A percentile compares a stretch with the other conserved stretches of the same genome.
Conservation (phyloP, 2,113 vertebrate genomes). For the Heterochromis multidens region DNA sequence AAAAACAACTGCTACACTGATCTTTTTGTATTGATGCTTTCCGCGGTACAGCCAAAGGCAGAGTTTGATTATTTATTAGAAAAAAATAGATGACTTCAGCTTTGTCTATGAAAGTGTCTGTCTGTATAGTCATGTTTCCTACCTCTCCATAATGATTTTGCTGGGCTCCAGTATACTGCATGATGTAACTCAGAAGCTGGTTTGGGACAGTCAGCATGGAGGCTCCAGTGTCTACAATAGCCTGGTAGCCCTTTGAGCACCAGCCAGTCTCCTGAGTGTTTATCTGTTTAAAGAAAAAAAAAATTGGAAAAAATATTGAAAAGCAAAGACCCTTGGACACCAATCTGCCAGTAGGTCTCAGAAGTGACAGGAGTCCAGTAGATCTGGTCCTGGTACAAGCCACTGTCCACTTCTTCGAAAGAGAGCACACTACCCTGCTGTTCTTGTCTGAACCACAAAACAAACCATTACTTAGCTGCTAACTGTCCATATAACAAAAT, state of each 20-base stretch:
- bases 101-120: neutral
- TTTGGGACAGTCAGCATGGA: slow-evolving; percentile 62
- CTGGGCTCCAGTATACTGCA: slow-evolving; percentile 68
- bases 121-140: neutral
- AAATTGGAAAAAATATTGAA: neutral
- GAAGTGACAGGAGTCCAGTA: slow-evolving; percentile 62
- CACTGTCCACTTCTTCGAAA: slow-evolving; percentile 51
- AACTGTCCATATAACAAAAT: neutral
- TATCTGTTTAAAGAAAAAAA: neutral
- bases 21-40: too few relatives aligned
- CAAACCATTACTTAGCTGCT: neutral
- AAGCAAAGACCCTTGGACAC: slow-evolving; percentile 47
- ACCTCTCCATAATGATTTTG: slow-evolving; percentile 57
- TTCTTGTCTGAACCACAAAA: slow-evolving; percentile 1
- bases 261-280: slow-evolving; percentile 44
- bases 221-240: slow-evolving; percentile 72
- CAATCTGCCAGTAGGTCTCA: slow-evolving; percentile 64
- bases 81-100: neutral
- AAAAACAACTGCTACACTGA: too few relatives aligned
- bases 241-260: slow-evolving; percentile 71
- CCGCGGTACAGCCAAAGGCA: too few relatives aligned
- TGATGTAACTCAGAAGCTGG: slow-evolving; percentile 30
- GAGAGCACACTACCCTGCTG: slow-evolving; percentile 57
- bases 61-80: too few relatives aligned
- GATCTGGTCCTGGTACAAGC: slow-evolving; percentile 51